Base-by-base conservation (phyloP, 2,888 invertebrate genomes). In the Cheilosia scutellata region DNA sequence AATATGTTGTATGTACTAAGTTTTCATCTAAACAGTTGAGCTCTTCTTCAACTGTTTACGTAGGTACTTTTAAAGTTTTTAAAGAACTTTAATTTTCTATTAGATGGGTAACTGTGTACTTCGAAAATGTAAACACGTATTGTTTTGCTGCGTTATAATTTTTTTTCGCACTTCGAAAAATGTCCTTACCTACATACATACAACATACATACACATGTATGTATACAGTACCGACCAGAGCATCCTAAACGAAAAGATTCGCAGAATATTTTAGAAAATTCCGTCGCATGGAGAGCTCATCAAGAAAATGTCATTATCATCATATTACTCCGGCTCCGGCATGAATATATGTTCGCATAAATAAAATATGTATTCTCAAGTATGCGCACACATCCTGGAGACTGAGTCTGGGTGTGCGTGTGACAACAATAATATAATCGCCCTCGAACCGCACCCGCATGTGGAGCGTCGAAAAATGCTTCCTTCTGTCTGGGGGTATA, bases 341-440 rank as follows among this genome's bases (percentile, higher is more conserved):
- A 57, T 71, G 78, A 55, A 77, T 77, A 70, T 62, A 53, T 62
- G 62, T 20, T 20, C 20, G 16, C 70, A 68, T 55, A 20, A 20
- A 62, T 37, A 55, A 62, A 37, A 55, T 20, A 20, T 20, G 20
- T 20, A 47, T 31, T 42, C 7, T 6, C 31, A 55, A 55, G 51
- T 13, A 51, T 58, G 29, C 53, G 16, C 62, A 47, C 62, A 47
- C 57, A 58, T 58, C 65, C 44, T 57, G 20, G 9, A 66, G 60
- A 74, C 2, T 0, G 20, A 20, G 20, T 1, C 20, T 20, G 20
- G 20, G 20, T 20, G 57, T 74, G 78, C 51, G 63, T 42, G 63
- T 68, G 74, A 63, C 51, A 78, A 78, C 65, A 74, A 79, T 44
- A 72, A 57, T 51, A 37, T 58, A 68, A 74, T 44, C 42, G 44